Evolutionary conservation across 1,140 invertebrate genomes (phyloP).

Genomic region (Epicauta chinensis): DNA sequence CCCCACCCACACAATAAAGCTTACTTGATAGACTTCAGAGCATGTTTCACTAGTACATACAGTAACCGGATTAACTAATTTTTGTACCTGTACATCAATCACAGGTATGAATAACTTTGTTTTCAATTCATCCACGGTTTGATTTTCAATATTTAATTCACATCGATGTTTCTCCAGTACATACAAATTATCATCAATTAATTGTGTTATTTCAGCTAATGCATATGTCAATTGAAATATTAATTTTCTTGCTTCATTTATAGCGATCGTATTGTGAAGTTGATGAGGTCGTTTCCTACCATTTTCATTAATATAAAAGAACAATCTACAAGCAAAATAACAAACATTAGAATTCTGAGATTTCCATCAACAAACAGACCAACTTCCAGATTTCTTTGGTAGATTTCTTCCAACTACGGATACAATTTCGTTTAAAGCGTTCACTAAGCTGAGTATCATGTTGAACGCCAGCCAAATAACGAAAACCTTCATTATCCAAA

Average conservation of each 20-base stretch:
- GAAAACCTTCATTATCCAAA: conserved; percentile 37
- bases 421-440: conserved; percentile 6
- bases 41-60: conserved; percentile 34
- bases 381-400: conserved; percentile 24
- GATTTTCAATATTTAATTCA: conserved; percentile 18
- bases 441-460: conserved; percentile 20
- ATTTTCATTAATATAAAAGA: conserved; percentile 30
- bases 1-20: too few species aligned
- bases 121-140: conserved; percentile 26
- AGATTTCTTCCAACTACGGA: conserved; percentile 33
- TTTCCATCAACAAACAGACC: too few species aligned
- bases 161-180: conserved; percentile 25
- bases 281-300: conserved; percentile 10
- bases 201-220: conserved; percentile 35
- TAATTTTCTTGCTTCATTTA: conserved; percentile 35
- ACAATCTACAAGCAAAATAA: conserved; percentile 20
- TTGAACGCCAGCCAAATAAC: conserved; percentile 28
- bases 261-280: conserved; percentile 29
- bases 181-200: conserved; percentile 33
- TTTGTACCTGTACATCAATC: conserved; percentile 29
- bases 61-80: conserved; percentile 32
- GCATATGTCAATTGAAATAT: conserved; percentile 36
- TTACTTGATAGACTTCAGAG: conserved; percentile 27
- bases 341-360: too few species aligned
- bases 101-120: conserved; percentile 34